Evolutionary conservation across 2,888 invertebrate species (phyloP).

Genomic region (Cheilosia vulpina): DNA sequence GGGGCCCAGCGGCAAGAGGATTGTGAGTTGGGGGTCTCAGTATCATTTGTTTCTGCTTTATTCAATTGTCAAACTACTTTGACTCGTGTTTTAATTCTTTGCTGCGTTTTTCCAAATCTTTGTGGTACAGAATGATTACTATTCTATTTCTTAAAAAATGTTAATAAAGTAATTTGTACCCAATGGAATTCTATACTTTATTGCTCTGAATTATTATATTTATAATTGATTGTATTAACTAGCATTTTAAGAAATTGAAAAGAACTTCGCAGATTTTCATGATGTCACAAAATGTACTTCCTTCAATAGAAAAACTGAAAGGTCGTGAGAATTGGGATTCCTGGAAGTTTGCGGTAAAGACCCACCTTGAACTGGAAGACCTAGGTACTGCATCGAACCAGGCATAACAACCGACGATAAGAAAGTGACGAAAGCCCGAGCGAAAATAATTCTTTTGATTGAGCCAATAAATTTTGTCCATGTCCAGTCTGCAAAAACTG

Average conservation of each 20-base stretch:
- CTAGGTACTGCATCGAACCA: slow-evolving; percentile 9
- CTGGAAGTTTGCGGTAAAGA: slow-evolving; percentile 9
- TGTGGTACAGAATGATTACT: too few relatives aligned
- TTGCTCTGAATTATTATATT: too few relatives aligned
- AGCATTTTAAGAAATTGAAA: neutral
- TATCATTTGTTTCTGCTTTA: too few relatives aligned
- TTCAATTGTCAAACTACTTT: too few relatives aligned
- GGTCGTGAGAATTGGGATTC: slow-evolving; percentile 24
- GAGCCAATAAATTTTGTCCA: slow-evolving; percentile 76
- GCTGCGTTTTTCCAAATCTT: neutral
- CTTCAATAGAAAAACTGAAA: slow-evolving; percentile 14
- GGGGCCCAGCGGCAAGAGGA: too few relatives aligned
- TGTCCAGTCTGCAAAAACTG: slow-evolving; percentile 73
- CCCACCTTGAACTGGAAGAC: slow-evolving; percentile 26
- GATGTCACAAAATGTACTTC: slow-evolving; percentile 19
- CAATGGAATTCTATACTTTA: too few relatives aligned
- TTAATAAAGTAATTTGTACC: too few relatives aligned
- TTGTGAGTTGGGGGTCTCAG: too few relatives aligned
- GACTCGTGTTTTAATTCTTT: neutral
- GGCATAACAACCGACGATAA: neutral
- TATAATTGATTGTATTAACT: too few relatives aligned
- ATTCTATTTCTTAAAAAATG: too few relatives aligned
- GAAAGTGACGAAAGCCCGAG: slow-evolving; percentile 33
- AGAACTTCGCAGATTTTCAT: neutral
- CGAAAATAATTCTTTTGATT: slow-evolving; percentile 30